phyloP scores from a whole-genome alignment of 2,888 invertebrate genomes.

The Sepioteuthis lessoniana region DNA sequence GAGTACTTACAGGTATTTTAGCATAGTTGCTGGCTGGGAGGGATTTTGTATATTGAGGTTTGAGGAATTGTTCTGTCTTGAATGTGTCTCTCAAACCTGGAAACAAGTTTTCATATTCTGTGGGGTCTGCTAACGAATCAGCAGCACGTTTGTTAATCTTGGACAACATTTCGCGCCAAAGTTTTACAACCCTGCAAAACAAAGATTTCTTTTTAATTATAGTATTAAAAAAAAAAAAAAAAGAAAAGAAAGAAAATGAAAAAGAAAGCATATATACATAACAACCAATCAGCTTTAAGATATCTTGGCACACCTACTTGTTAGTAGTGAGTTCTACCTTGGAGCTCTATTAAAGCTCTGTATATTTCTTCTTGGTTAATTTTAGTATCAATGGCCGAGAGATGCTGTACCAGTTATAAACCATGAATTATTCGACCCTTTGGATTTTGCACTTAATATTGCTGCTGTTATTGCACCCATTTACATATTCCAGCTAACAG shows the following conservation, averaged over 20 bases:
- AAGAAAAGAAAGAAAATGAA: too few relatives aligned
- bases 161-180: slow-evolving; percentile 89
- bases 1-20: slow-evolving; percentile 75
- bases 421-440: too few relatives aligned
- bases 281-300: neutral
- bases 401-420: too few relatives aligned
- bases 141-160: slow-evolving; percentile 91
- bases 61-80: slow-evolving; percentile 81
- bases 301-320: too few relatives aligned
- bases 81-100: slow-evolving; percentile 84
- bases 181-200: slow-evolving; percentile 82
- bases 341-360: too few relatives aligned
- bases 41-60: slow-evolving; percentile 63
- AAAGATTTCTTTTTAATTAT: neutral
- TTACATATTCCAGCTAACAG: too few relatives aligned
- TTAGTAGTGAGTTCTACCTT: too few relatives aligned
- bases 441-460: too few relatives aligned
- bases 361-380: too few relatives aligned
- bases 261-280: neutral
- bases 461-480: too few relatives aligned
- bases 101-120: slow-evolving; percentile 96
- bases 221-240: neutral
- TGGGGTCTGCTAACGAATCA: slow-evolving; percentile 95
- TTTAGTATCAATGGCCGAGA: too few relatives aligned
- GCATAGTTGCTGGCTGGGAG: slow-evolving; percentile 80